A percentile compares a stretch with the other conserved stretches of the same genome.
Conservation (phyloP, 2,113 vertebrate species). For the Pedetes capensis region DNA sequence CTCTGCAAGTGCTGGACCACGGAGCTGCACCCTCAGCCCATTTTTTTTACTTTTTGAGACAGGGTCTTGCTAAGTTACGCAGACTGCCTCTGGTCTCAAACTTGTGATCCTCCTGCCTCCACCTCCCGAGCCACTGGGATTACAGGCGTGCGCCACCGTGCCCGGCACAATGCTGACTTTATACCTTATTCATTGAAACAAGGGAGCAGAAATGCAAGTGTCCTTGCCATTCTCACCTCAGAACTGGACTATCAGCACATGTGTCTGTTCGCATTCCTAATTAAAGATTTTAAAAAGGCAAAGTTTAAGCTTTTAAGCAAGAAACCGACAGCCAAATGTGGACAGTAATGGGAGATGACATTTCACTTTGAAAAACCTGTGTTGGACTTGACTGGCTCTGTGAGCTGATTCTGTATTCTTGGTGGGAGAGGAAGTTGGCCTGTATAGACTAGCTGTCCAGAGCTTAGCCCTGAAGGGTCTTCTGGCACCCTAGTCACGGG, state of each 20-base stretch:
- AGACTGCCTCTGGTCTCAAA: too few species aligned
- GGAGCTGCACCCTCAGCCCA: too few species aligned
- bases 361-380: not conserved
- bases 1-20: too few species aligned
- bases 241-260: not conserved
- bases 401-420: not conserved
- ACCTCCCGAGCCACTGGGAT: too few species aligned
- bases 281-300: not conserved
- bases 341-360: rapidly evolving
- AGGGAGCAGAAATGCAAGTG: not conserved
- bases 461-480: not conserved
- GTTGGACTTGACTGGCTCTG: not conserved
- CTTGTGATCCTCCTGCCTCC: too few species aligned
- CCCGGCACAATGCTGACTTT: not conserved
- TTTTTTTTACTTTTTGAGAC: too few species aligned
- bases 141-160: too few species aligned
- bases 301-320: not conserved
- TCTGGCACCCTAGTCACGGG: rapidly evolving
- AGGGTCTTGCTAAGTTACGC: too few species aligned
- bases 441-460: rapidly evolving
- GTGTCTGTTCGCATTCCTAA: not conserved
- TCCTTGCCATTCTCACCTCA: rapidly evolving
- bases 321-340: not conserved
- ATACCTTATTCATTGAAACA: not conserved
- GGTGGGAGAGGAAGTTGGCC: not conserved